phyloP scores from a whole-genome alignment of 2,113 vertebrate species.

The Podarcis muralis region DNA sequence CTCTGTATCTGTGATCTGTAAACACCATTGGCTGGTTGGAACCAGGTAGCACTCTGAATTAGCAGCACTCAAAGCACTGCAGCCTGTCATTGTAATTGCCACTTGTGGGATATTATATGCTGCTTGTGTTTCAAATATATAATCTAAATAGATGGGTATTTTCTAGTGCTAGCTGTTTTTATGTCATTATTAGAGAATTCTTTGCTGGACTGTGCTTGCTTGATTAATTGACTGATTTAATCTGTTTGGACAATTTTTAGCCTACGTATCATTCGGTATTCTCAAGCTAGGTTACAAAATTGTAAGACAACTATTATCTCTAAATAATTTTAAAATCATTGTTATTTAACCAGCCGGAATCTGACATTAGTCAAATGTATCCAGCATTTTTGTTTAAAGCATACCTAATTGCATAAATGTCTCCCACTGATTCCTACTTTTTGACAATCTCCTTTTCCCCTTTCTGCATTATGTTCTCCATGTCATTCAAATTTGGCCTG shows the following conservation, averaged over 20 bases:
- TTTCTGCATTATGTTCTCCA: not conserved
- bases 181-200: not conserved
- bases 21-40: not conserved
- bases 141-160: not conserved
- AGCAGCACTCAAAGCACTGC: too few species aligned
- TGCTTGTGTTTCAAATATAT: not conserved
- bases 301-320: too few species aligned
- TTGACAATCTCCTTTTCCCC: not conserved
- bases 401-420: not conserved
- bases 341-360: not conserved
- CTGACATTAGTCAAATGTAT: not conserved
- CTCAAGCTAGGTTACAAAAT: too few species aligned
- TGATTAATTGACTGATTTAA: constrained; percentile 4
- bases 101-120: not conserved
- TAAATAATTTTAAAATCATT: too few species aligned
- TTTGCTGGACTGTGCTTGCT: not conserved
- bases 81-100: too few species aligned
- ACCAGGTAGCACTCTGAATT: too few species aligned
- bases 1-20: not conserved
- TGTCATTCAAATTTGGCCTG: not conserved
- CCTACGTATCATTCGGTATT: too few species aligned
- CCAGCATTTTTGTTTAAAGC: rapidly evolving
- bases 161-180: not conserved
- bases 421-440: not conserved
- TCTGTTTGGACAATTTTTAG: not conserved